Evolutionary conservation across 1,140 invertebrate species (phyloP), one percentile per base, ranked within the genome.

Genomic region (Battus philenor): DNA sequence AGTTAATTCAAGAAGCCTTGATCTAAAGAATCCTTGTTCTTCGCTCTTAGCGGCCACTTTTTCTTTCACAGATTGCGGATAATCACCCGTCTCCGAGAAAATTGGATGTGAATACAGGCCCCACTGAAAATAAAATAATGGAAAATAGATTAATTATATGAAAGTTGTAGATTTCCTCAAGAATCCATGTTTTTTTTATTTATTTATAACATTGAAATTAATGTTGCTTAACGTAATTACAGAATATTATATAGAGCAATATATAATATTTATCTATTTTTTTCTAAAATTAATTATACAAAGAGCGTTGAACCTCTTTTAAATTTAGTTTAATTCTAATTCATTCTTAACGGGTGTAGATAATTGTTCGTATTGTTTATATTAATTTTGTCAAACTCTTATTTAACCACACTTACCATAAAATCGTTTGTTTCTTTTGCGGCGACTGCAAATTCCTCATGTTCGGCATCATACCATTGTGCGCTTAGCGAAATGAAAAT

Each of bases 41-140:
- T 51, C 39, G 56, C 87, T 88, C 36, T 88, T 91, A 12, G 48
- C 64, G 18, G 55, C 86, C 45, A 91, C 72, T 48, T 72, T 68
- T 9, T 81, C 51, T 54, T 87, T 88, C 77, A 92, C 86, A 0
- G 87, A 29, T 29, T 60, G 47, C 1, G 90, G 89, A 62, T 88
- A 92, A 58, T 90, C 89, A 2, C 91, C 90, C 0, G 63, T 55
- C 41, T 77, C 47, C 1, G 83, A 83, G 65, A 87, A 89, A 52
- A 91, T 87, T 2, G 89, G 89, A 75, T 91, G 59, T 4, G 54
- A 54, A 17, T 68, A 75, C 39, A 48, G 29, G 2, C 46, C 67
- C 61, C 61, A 71, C 76, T 80, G 38, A 26, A 75, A 47, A 32
- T 29, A 41, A 6, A 38, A 9, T 12, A 27, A 45, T 4, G n/a